Percentiles rank a stretch among this genome's conserved stretches.
These are phyloP conservation scores for Pampusana beccarii DNA, from an alignment of 2,113 vertebrate species.

Conservation along the genomic window DNA sequence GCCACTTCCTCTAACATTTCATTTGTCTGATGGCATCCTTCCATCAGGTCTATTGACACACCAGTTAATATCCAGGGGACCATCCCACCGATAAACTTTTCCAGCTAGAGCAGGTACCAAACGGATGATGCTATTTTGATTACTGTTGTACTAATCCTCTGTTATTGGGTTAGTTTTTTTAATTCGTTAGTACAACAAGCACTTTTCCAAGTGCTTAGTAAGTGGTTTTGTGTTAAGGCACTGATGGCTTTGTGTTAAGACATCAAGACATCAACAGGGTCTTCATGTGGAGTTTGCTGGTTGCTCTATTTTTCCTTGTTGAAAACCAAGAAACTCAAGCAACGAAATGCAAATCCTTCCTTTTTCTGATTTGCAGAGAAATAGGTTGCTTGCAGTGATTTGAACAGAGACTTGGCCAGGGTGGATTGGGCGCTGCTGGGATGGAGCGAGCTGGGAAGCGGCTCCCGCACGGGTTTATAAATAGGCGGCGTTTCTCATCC, in stretches of 20 bases:
- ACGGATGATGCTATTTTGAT: accelerated
- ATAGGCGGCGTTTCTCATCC: background rate
- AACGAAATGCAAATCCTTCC: background rate
- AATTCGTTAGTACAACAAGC: background rate
- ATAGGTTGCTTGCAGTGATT: background rate
- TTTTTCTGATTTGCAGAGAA: background rate
- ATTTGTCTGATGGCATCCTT: background rate
- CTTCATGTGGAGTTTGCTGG: background rate
- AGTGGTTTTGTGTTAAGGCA: background rate
- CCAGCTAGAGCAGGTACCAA: background rate
- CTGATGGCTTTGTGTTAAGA: background rate
- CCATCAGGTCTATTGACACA: background rate
- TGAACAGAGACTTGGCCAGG: background rate
- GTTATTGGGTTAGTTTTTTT: background rate
- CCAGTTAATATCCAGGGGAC: no score
- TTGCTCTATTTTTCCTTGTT: accelerated
- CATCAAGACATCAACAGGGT: background rate
- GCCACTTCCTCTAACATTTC: background rate
- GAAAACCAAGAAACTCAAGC: background rate
- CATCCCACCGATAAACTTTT: background rate
- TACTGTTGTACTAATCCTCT: background rate
- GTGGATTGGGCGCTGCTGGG: background rate
- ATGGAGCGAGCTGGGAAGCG: background rate
- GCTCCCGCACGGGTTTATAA: background rate
- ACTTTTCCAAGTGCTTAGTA: background rate